Base-by-base conservation (phyloP, 2,797 vertebrate genomes). In the Myotis vivesi region DNA sequence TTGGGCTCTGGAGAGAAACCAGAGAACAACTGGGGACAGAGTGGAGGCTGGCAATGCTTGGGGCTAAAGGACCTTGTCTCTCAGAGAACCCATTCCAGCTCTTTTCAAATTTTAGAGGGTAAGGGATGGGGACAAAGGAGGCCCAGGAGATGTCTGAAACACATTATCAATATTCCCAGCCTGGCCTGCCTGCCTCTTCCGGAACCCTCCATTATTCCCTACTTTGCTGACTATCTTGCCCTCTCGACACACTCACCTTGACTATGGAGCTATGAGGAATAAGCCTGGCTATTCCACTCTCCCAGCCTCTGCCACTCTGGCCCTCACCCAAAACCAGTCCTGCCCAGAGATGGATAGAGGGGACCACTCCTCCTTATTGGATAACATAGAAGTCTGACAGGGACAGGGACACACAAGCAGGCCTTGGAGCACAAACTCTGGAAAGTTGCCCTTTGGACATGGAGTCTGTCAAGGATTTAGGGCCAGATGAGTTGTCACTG, bases 311-410 rank as follows among this genome's bases (percentile, higher is more conserved):
- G 36, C 23, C 20, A 28, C 49, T 59, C 69, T 66, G 46, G 49
- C 80, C 23, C 71, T 88, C 33, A 82, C 38, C 30, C 95, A 69
- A 90, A 94, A 72, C 49, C 77, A 72, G 59, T 75, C 64, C 91
- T 59, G 20, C 41, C 49, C 80, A 80, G 84, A 94, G n/a, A 59
- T 11, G 30, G 16, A 77, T 23, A 5, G 36, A 83, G 19, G 36
- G 20, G 8, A 69, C 66, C 36, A 23, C 55, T 76, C 49, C 82
- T 84, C 20, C 13, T 6, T 16, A 64, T 3, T 6, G 19, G 19
- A 83, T 66, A 51, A 89, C 33, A 85, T 2, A 71, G 59, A 62
- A 62, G 12, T 62, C 59, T 62, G 69, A 79, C 81, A 46, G 49
- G 44, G 94, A 46, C 38, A 57, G 57, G 33, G 59, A 38, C 62